These are phyloP conservation scores for Rhorus exstirpatorius DNA, from an alignment of 2,888 invertebrate species.

Conservation along the genomic window DNA sequence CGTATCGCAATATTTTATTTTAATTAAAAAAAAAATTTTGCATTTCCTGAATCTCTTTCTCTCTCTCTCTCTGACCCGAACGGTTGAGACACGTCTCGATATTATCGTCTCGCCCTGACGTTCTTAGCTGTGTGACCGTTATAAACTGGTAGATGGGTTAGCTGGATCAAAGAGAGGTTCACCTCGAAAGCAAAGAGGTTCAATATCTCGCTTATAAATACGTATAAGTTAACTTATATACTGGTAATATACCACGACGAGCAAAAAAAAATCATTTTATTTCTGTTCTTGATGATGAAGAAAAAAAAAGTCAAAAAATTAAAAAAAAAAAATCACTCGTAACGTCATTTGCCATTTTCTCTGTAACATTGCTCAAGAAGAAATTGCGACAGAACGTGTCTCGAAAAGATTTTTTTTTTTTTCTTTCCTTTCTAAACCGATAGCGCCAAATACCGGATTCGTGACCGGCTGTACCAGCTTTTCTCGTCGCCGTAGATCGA, in stretches of 20 bases:
- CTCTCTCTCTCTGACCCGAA: neutral
- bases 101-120: too few relatives aligned
- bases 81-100: too few relatives aligned
- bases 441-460: neutral
- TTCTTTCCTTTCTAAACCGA: too few relatives aligned
- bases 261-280: neutral
- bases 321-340: too few relatives aligned
- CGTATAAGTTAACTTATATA: neutral
- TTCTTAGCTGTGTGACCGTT: conserved; percentile 60
- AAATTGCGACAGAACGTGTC: too few relatives aligned
- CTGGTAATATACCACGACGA: neutral
- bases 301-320: too few relatives aligned
- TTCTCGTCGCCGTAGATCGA: conserved; percentile 35
- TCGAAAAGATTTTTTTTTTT: too few relatives aligned
- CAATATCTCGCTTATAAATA: conserved; percentile 55
- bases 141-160: conserved; percentile 65
- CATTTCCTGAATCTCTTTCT: neutral
- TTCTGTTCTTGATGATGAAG: too few relatives aligned
- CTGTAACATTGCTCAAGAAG: too few relatives aligned
- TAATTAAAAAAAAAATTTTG: too few relatives aligned
- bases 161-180: conserved; percentile 57
- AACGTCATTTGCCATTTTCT: too few relatives aligned
- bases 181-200: conserved; percentile 68
- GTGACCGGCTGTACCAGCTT: conserved; percentile 12
- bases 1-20: too few relatives aligned